A percentile compares a stretch with the other conserved stretches of the same genome.
phyloP scores from a whole-genome alignment of 2,888 invertebrate species.

The Ormyrus labotus region DNA sequence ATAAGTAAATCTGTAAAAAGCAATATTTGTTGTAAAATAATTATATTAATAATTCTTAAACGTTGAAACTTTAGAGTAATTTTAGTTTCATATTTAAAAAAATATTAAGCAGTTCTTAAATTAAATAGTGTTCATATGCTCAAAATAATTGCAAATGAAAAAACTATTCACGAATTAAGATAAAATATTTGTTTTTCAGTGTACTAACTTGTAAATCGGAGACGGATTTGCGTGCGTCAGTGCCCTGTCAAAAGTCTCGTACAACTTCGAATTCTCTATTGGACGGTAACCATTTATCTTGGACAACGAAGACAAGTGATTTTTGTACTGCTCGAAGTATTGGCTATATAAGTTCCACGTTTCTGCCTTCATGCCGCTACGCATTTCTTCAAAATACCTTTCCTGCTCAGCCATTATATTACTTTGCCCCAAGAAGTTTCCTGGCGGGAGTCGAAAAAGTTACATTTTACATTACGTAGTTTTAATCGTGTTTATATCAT shows the following conservation, averaged over 20 bases:
- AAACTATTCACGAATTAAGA: too few relatives aligned
- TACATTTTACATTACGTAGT: too few relatives aligned
- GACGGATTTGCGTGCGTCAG: slow-evolving; percentile 80
- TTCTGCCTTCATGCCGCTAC: slow-evolving; percentile 80
- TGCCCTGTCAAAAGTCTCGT: slow-evolving; percentile 81
- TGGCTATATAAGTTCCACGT: slow-evolving; percentile 81
- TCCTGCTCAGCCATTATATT: slow-evolving; percentile 83
- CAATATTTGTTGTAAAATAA: too few relatives aligned
- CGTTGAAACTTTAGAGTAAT: too few relatives aligned
- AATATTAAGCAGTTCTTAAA: too few relatives aligned
- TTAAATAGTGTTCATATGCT: too few relatives aligned
- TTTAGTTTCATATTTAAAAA: too few relatives aligned
- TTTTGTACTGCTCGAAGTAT: slow-evolving; percentile 81
- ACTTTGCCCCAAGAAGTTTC: slow-evolving; percentile 84
- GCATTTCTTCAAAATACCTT: slow-evolving; percentile 81
- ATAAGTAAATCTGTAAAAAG: too few relatives aligned
- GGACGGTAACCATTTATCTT: slow-evolving; percentile 76
- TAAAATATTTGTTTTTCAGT: neutral
- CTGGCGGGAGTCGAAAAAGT: slow-evolving; percentile 69
- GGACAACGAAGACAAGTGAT: slow-evolving; percentile 78
- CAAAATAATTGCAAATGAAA: too few relatives aligned
- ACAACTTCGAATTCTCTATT: slow-evolving; percentile 78
- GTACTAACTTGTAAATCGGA: slow-evolving; percentile 79
- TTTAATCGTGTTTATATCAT: too few relatives aligned
- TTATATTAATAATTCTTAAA: too few relatives aligned